These are phyloP conservation scores for Drosophila lini DNA, from an alignment of 1,140 invertebrate species.

Conservation along the genomic window DNA sequence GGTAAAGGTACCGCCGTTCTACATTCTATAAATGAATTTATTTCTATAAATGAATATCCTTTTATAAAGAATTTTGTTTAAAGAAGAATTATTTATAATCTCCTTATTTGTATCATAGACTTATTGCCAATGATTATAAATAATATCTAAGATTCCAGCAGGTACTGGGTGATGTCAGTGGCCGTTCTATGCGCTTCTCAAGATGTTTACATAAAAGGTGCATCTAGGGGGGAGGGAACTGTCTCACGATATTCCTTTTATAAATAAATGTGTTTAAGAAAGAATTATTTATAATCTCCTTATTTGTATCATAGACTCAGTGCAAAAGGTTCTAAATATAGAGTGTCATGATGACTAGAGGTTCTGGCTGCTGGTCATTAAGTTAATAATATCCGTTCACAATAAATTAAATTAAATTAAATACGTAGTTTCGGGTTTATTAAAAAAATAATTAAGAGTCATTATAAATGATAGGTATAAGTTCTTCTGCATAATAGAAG, in stretches of 20 bases:
- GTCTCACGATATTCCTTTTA: neutral
- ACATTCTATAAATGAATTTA: slow-evolving; percentile 4
- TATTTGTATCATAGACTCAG: neutral
- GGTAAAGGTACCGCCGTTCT: no score
- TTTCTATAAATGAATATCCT: no score
- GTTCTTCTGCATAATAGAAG: neutral
- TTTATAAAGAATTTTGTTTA: neutral
- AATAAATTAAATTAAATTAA: neutral
- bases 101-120: neutral
- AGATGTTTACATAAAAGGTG: neutral
- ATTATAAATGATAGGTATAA: neutral
- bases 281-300: slow-evolving; percentile 1
- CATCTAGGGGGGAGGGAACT: neutral
- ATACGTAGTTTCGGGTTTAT: neutral
- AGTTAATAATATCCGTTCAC: slow-evolving; percentile 2
- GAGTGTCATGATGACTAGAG: slow-evolving; percentile 8
- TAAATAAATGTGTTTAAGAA: neutral
- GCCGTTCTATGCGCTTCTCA: slow-evolving; percentile 12
- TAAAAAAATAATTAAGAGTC: neutral
- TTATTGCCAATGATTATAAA: neutral
- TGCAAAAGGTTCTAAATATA: slow-evolving; percentile 1
- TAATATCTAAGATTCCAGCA: neutral
- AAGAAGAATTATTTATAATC: neutral
- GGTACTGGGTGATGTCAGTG: slow-evolving; percentile 37
- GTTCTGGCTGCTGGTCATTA: neutral